These are phyloP conservation scores for Agonum fuliginosum DNA, from an alignment of 2,888 invertebrate genomes.

Conservation along the genomic window DNA sequence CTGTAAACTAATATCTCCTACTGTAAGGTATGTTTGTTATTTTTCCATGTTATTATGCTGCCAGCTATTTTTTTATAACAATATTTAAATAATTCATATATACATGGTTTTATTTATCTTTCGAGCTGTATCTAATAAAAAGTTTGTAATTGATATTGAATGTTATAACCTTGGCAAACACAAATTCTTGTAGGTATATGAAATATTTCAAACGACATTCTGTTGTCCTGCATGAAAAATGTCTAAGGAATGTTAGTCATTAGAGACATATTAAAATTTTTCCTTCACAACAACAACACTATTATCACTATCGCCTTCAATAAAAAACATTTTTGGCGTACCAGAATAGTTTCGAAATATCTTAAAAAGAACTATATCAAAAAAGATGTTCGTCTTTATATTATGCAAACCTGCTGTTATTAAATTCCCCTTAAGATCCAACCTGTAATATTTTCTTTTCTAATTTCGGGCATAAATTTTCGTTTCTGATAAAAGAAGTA, in stretches of 20 bases:
- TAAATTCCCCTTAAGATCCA: not conserved
- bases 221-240: constrained; percentile 23
- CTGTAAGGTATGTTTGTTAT: no score
- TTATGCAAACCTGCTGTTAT: not conserved
- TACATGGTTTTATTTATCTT: no score
- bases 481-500: constrained; percentile 5
- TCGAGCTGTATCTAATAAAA: no score
- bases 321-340: no score
- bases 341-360: no score
- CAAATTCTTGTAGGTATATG: not conserved
- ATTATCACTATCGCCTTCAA: not conserved
- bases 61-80: no score
- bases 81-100: no score
- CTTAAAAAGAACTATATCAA: no score
- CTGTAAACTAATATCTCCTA: no score
- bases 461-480: constrained; percentile 27
- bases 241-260: constrained; percentile 1
- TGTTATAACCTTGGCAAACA: not conserved
- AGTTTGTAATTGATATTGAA: no score
- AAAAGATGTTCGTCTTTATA: not conserved
- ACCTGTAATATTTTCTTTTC: constrained; percentile 11
- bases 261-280: constrained; percentile 17
- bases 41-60: no score
- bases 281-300: not conserved
- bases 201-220: constrained; percentile 35